Conservation (phyloP, 2,797 vertebrate genomes). For the Manis javanica region DNA sequence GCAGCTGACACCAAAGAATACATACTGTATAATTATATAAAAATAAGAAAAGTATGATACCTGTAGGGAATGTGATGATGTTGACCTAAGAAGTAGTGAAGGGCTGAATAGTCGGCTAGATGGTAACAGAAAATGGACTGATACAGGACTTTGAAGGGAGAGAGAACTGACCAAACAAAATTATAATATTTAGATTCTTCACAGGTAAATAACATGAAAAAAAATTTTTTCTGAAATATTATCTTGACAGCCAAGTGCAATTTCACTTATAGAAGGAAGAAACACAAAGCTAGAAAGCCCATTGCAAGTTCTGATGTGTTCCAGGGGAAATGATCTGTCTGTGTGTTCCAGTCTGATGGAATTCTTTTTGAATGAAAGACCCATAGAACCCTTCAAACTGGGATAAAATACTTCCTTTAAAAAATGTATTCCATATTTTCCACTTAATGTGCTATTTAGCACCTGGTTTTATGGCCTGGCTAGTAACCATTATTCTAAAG, state of each 20-base stretch:
- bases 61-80: neutral
- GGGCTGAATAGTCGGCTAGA: neutral
- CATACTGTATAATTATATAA: neutral
- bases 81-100: neutral
- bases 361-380: conserved; percentile 25
- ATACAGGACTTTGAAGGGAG: neutral
- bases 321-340: neutral
- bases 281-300: neutral
- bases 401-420: neutral
- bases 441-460: neutral
- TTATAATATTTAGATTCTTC: conserved; percentile 8
- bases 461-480: neutral
- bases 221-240: conserved; percentile 33
- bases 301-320: neutral
- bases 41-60: neutral
- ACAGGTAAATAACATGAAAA: neutral
- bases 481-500: conserved; percentile 9
- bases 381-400: conserved; percentile 10
- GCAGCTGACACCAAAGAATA: neutral
- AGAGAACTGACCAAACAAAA: conserved; percentile 20
- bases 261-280: neutral
- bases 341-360: neutral
- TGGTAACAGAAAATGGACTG: neutral
- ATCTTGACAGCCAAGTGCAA: neutral
- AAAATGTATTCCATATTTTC: neutral